These are phyloP conservation scores for Myrmecophaga tridactyla DNA, from an alignment of 2,113 vertebrate species.

Conservation along the genomic window DNA sequence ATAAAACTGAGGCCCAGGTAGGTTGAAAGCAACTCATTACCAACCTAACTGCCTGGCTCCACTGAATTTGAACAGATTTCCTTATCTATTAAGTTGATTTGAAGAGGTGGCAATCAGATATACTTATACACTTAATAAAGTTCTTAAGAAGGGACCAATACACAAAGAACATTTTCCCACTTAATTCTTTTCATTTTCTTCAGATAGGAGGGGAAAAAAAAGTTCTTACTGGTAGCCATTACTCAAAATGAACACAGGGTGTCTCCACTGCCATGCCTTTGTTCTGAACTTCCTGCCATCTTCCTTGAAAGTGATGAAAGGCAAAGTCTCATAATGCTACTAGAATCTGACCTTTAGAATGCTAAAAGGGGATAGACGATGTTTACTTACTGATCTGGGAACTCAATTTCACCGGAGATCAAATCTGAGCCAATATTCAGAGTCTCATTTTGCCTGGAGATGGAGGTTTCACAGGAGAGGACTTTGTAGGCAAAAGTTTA, in stretches of 20 bases:
- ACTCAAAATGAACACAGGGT: constrained; percentile 75
- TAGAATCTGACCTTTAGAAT: neutral
- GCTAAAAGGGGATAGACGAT: neutral
- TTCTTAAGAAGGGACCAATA: neutral
- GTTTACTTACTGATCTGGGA: neutral
- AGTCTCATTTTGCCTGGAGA: neutral
- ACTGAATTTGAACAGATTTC: neutral
- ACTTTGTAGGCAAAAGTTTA: neutral
- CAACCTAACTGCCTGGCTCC: neutral
- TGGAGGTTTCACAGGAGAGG: neutral
- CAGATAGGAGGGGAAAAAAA: neutral
- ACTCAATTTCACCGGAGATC: neutral
- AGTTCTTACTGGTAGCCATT: constrained; percentile 7
- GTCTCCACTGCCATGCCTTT: constrained; percentile 60
- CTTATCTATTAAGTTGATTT: neutral
- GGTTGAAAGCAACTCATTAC: neutral
- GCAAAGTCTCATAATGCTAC: neutral
- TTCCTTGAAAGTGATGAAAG: neutral
- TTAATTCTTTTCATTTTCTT: neutral
- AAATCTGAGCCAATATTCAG: neutral
- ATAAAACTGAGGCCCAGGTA: neutral
- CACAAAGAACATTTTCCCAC: neutral
- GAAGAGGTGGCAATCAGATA: neutral
- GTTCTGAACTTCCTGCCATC: neutral
- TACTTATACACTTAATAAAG: neutral